A percentile compares a stretch with the other conserved stretches of the same genome.
Conservation (phyloP, 2,888 invertebrate species). For the Drosophila paucipuncta region DNA sequence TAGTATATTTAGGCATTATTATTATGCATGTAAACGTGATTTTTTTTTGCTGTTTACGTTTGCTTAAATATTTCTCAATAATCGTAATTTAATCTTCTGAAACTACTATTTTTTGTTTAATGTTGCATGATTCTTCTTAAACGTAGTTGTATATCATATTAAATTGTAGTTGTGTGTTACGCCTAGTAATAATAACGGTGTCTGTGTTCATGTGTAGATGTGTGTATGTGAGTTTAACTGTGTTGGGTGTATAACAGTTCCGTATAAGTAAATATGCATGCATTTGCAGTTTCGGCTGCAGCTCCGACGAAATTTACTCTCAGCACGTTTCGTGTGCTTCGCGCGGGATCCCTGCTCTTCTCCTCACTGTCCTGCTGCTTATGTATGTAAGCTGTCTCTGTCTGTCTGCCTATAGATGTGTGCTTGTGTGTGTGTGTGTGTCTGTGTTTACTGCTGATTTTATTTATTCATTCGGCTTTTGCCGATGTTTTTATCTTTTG, state of each 20-base stretch:
- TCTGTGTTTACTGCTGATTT: slow-evolving; percentile 30
- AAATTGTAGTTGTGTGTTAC: slow-evolving; percentile 52
- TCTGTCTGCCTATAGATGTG: slow-evolving; percentile 14
- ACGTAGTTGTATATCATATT: slow-evolving; percentile 45
- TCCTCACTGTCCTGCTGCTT: slow-evolving; percentile 7
- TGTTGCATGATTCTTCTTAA: slow-evolving; percentile 34
- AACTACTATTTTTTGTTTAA: slow-evolving; percentile 15
- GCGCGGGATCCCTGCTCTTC: slow-evolving; percentile 2
- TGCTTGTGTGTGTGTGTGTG: slow-evolving; percentile 4
- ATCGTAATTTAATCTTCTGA: slow-evolving; percentile 36
- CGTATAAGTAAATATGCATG: slow-evolving; percentile 62
- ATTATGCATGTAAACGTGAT: slow-evolving; percentile 6
- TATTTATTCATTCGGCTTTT: slow-evolving; percentile 9
- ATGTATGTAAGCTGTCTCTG: slow-evolving; percentile 5
- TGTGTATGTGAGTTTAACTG: slow-evolving; percentile 14
- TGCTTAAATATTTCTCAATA: slow-evolving; percentile 41
- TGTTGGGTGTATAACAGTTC: slow-evolving; percentile 61
- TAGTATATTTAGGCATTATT: slow-evolving; percentile 8
- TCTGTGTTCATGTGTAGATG: slow-evolving; percentile 30
- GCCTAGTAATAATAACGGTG: slow-evolving; percentile 58
- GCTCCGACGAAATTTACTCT: slow-evolving; percentile 28
- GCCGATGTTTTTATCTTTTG: slow-evolving; percentile 34
- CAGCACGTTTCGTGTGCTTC: slow-evolving; percentile 15
- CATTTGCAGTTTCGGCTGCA: slow-evolving; percentile 27
- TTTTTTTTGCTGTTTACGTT: background rate